Percentiles rank a stretch among this genome's conserved stretches.
Evolutionary conservation across 1,140 invertebrate species (phyloP).

Genomic region (Eufriesea mexicana): DNA sequence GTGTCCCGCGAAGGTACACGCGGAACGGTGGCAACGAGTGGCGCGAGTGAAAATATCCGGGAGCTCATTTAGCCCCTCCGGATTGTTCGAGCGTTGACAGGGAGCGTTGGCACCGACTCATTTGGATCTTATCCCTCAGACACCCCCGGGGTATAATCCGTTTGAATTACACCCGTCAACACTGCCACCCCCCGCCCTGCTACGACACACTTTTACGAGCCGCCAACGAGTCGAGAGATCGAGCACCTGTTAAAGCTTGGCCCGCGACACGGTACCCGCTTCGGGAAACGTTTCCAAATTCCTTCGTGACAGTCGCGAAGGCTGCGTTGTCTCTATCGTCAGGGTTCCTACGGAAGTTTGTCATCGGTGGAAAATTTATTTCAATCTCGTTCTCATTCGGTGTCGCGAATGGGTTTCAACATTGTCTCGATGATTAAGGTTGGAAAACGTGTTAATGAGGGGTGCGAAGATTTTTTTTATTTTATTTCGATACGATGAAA

Average conservation of each 20-base stretch:
- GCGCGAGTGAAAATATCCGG: slow-evolving; percentile 56
- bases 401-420: too few species aligned
- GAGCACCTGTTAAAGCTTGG: slow-evolving; percentile 70
- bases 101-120: slow-evolving; percentile 64
- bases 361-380: too few species aligned
- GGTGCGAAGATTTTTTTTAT: too few species aligned
- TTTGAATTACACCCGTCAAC: slow-evolving; percentile 77
- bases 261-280: slow-evolving; percentile 21
- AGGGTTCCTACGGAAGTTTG: too few species aligned
- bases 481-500: too few species aligned
- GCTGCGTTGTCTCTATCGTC: too few species aligned
- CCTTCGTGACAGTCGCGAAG: neutral
- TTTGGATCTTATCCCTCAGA: slow-evolving; percentile 69
- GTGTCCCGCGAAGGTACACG: slow-evolving; percentile 17
- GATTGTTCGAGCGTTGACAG: slow-evolving; percentile 45
- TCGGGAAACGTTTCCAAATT: slow-evolving; percentile 55
- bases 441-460: too few species aligned
- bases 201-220: slow-evolving; percentile 62
- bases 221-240: slow-evolving; percentile 65
- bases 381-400: too few species aligned
- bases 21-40: neutral
- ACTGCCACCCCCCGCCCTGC: slow-evolving; percentile 14
- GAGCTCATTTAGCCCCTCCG: slow-evolving; percentile 46
- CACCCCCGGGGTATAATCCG: slow-evolving; percentile 73
- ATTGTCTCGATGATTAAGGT: too few species aligned